Conservation (phyloP, 2,888 invertebrate genomes). For the Rhingia campestris region DNA sequence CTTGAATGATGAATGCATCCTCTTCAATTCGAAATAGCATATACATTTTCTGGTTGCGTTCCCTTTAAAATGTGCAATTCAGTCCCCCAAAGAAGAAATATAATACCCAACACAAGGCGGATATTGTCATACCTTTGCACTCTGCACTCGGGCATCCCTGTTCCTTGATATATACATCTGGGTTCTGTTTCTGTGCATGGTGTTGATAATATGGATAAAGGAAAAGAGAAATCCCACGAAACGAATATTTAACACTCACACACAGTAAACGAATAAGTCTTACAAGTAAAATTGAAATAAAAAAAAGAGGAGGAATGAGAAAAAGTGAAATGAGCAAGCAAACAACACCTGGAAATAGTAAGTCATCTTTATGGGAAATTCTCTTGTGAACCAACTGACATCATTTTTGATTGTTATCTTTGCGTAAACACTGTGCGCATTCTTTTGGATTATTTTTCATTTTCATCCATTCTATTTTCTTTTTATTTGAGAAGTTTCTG, state of each 20-base stretch:
- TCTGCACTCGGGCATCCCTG: constrained; percentile 61
- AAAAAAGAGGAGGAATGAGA: constrained; percentile 25
- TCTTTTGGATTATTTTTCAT: constrained; percentile 45
- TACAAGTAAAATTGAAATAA: constrained; percentile 48
- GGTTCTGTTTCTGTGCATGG: constrained; percentile 5
- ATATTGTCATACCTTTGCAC: constrained; percentile 68
- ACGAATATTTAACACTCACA: constrained; percentile 11
- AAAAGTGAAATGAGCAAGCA: constrained; percentile 48
- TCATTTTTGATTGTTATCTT: constrained; percentile 67
- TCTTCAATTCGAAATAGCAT: constrained; percentile 4
- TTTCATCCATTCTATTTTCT: constrained; percentile 6
- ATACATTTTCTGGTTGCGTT: neutral
- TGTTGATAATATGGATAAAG: constrained; percentile 1
- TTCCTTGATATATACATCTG: constrained; percentile 4
- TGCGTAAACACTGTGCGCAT: constrained; percentile 51
- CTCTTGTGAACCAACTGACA: constrained; percentile 53
- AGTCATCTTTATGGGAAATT: constrained; percentile 63
- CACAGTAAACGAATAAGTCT: constrained; percentile 9
- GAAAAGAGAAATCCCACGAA: constrained; percentile 52
- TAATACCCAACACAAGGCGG: constrained; percentile 58
- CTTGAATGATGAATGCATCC: constrained; percentile 7
- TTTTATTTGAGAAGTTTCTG: no score
- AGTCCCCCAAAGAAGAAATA: constrained; percentile 45
- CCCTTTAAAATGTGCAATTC: constrained; percentile 47
- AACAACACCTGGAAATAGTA: constrained; percentile 61